Evolutionary conservation across 1,140 invertebrate genomes (phyloP).

Genomic region (Fopius arisanus): DNA sequence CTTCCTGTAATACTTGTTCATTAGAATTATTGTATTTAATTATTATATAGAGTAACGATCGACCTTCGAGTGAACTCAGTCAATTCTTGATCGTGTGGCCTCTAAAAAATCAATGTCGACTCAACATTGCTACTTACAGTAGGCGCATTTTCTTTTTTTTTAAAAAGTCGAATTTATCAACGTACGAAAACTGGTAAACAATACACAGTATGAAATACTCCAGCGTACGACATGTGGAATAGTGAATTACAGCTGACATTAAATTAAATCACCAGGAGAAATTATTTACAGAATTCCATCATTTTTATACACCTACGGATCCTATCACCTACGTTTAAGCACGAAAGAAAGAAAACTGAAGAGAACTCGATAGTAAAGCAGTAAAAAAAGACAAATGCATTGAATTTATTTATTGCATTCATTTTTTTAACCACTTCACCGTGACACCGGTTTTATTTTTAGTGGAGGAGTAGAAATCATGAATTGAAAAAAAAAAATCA

Average conservation of each 20-base stretch:
- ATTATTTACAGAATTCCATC: not conserved
- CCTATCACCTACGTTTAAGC: not conserved
- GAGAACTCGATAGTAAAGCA: too few relatives aligned
- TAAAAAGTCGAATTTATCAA: not conserved
- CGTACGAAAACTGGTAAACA: not conserved
- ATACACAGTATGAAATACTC: slow-evolving; percentile 8
- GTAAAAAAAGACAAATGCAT: too few relatives aligned
- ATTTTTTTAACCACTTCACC: too few relatives aligned
- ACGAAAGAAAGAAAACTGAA: not conserved
- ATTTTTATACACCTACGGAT: not conserved
- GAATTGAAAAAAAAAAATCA: too few relatives aligned
- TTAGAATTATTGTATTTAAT: slow-evolving; percentile 2
- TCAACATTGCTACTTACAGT: not conserved
- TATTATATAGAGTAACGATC: not conserved
- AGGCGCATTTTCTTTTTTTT: not conserved
- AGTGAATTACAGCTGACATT: not conserved
- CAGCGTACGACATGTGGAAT: not conserved
- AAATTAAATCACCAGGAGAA: not conserved
- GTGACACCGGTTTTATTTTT: too few relatives aligned
- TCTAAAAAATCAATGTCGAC: not conserved
- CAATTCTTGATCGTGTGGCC: not conserved
- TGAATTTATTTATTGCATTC: too few relatives aligned
- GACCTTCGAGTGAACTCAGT: not conserved
- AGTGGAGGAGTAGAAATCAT: too few relatives aligned
- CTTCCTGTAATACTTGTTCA: not conserved